Conservation (phyloP, 2,888 invertebrate genomes). For the Blera fallax region DNA sequence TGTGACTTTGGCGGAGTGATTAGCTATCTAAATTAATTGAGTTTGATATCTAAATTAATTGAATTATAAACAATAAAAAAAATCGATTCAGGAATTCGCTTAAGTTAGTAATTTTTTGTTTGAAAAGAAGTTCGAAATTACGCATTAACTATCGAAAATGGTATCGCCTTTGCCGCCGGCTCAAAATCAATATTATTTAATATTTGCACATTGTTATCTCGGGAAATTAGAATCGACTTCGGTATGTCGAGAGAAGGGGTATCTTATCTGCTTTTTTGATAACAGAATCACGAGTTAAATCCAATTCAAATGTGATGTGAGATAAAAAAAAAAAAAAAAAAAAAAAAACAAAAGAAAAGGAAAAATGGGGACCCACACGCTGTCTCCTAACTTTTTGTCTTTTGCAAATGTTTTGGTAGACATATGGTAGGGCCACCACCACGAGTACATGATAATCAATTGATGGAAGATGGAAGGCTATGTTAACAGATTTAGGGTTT, state of each 20-base stretch:
- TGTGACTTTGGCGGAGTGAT: not conserved
- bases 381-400: not conserved
- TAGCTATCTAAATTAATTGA: not conserved
- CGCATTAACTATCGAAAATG: not conserved
- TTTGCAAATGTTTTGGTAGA: not conserved
- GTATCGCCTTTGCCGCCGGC: not conserved
- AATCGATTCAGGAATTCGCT: not conserved
- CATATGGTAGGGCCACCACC: not conserved
- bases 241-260: not conserved
- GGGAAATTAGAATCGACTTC: not conserved
- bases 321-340: not conserved
- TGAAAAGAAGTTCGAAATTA: not conserved
- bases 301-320: not conserved
- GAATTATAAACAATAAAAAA: not conserved
- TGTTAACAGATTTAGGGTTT: not conserved
- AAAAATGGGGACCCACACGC: no score
- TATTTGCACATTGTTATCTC: conserved; percentile 7
- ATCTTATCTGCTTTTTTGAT: conserved; percentile 26
- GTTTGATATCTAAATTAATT: not conserved
- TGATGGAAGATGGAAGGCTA: not conserved
- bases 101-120: not conserved
- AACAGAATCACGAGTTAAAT: conserved; percentile 1
- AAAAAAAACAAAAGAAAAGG: no score
- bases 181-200: conserved; percentile 12
- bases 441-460: not conserved